phyloP scores from a whole-genome alignment of 2,113 vertebrate genomes.

The Tenrec ecaudatus region DNA sequence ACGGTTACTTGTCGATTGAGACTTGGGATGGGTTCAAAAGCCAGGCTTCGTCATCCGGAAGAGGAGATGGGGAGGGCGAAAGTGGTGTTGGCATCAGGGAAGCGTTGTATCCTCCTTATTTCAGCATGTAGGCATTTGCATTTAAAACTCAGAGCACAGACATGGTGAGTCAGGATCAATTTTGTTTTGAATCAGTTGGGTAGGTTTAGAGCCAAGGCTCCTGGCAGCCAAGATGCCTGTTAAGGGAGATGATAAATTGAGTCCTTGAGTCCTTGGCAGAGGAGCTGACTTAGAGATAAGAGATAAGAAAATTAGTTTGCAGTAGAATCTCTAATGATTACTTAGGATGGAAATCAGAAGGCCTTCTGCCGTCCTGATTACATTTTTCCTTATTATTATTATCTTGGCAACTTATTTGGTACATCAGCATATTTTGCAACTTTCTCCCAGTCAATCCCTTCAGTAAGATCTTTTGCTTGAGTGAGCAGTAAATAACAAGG shows the following conservation, averaged over 20 bases:
- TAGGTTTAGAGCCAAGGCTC: slow-evolving; percentile 48
- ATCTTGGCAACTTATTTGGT: slow-evolving; percentile 68
- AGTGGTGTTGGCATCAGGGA: background rate
- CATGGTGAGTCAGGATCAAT: slow-evolving; percentile 61
- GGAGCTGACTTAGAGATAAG: slow-evolving; percentile 64
- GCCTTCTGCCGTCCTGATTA: slow-evolving; percentile 54
- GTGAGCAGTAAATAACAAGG: slow-evolving; percentile 77
- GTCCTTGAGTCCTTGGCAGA: slow-evolving; percentile 72
- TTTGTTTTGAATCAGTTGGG: slow-evolving; percentile 61
- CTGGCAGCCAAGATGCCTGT: slow-evolving; percentile 54
- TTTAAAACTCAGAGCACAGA: slow-evolving; percentile 57
- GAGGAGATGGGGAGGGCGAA: background rate
- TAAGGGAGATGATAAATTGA: slow-evolving; percentile 74
- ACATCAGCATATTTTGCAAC: slow-evolving; percentile 71
- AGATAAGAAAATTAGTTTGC: slow-evolving; percentile 75
- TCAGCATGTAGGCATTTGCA: slow-evolving; percentile 1
- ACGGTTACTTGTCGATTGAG: background rate
- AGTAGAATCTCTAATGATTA: slow-evolving; percentile 73
- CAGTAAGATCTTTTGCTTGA: slow-evolving; percentile 68
- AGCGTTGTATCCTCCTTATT: background rate
- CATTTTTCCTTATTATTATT: slow-evolving; percentile 58
- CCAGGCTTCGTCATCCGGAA: background rate
- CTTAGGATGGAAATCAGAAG: slow-evolving; percentile 70
- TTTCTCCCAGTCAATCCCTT: slow-evolving; percentile 38
- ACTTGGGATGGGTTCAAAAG: background rate